Percentiles rank a stretch among this genome's conserved stretches.
Conservation (phyloP, 2,797 vertebrate genomes). For the Chiloscyllium punctatum region DNA sequence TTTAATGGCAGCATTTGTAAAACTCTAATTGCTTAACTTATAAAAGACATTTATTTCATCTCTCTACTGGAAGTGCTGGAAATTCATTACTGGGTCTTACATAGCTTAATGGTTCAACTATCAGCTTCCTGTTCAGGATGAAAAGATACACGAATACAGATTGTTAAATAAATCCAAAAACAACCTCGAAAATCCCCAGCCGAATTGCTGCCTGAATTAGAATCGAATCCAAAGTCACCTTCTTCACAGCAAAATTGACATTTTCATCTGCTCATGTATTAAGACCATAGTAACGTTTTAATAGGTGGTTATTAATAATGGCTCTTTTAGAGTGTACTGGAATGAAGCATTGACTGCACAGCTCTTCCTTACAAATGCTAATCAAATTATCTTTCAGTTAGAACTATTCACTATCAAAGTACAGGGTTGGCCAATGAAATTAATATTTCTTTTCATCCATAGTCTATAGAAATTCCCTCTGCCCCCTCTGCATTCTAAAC, state of each 20-base stretch:
- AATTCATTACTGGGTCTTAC: conserved; percentile 24
- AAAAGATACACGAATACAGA: not conserved
- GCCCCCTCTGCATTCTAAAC: not conserved
- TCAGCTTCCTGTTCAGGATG: not conserved
- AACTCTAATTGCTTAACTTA: conserved; percentile 35
- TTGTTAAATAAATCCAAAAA: not conserved
- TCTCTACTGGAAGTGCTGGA: not conserved
- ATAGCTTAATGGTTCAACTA: conserved; percentile 20
- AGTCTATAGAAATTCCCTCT: not conserved
- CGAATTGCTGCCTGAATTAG: not conserved
- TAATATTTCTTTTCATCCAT: not conserved
- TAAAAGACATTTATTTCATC: conserved; percentile 35
- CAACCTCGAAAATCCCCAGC: conserved; percentile 31
- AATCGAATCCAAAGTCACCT: conserved; percentile 1
- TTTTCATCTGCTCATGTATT: not conserved
- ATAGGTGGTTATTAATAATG: not conserved
- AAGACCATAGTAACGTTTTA: not conserved
- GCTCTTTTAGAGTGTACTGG: not conserved
- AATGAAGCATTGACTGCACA: not conserved
- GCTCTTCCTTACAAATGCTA: not conserved
- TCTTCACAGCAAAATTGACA: not conserved
- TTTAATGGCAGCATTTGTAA: conserved; percentile 26
- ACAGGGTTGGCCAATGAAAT: conserved; percentile 16
- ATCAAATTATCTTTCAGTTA: conserved; percentile 27
- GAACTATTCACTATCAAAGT: not conserved